These are phyloP conservation scores for Pomatorhinus ruficollis DNA, from an alignment of 2,113 vertebrate species.

Conservation along the genomic window DNA sequence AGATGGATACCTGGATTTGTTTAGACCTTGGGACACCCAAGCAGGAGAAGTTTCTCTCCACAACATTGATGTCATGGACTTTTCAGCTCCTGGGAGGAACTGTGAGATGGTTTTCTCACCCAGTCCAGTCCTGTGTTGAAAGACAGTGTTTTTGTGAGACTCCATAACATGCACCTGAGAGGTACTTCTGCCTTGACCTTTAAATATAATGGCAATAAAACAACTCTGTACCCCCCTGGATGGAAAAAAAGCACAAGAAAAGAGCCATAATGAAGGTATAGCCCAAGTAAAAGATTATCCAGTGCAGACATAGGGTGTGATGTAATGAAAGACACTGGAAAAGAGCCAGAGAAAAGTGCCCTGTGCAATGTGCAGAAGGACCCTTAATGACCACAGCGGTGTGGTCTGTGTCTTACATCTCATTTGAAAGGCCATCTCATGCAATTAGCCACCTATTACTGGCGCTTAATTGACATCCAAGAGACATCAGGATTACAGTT, in stretches of 20 bases:
- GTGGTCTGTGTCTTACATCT: neutral
- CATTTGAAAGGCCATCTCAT: constrained; percentile 35
- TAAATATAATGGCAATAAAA: neutral
- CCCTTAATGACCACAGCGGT: neutral
- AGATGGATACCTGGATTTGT: neutral
- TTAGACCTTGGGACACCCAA: neutral
- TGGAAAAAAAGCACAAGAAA: neutral
- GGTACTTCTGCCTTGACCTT: neutral
- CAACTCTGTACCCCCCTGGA: neutral
- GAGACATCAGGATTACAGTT: constrained; percentile 14
- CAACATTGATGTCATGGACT: neutral
- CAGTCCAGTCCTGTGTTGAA: neutral
- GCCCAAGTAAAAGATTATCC: neutral
- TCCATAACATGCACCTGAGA: neutral
- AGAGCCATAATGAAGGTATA: neutral
- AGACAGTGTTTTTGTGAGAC: neutral
- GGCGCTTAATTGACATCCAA: constrained; percentile 53
- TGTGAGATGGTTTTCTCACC: neutral
- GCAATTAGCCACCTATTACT: constrained; percentile 60
- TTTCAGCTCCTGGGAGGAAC: neutral
- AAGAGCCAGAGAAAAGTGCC: neutral
- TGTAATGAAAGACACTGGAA: neutral
- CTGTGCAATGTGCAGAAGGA: neutral
- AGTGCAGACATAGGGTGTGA: neutral
- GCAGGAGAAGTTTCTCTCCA: neutral